Evolutionary conservation across 2,113 vertebrate species (phyloP), one percentile per base, ranked within the genome.

Genomic region (Prietella phreatophila): DNA sequence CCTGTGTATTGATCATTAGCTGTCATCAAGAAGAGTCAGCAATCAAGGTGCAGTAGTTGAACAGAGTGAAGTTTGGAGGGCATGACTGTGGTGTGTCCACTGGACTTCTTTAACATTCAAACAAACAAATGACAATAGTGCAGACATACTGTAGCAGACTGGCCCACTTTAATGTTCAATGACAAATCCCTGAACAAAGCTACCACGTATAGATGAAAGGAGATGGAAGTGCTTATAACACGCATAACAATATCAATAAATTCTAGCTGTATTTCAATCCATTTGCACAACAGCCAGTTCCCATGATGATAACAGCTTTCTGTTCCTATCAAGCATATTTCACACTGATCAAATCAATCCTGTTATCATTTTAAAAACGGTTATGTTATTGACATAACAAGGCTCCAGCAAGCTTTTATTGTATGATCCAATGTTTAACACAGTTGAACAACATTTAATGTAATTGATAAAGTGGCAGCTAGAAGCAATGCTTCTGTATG

Each of bases 261-360:
- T 86, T 79, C 73, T 25, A 79, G 75, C 85, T 79, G 85, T 85
- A 60, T 78, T 86, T 86, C 42, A 81, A 80, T 86, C 42, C 78
- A 55, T 53, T 65, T 61, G 56, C 73, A 85, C 84, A 78, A 79
- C 71, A 50, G 73, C 63, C 84, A 65, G 85, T 25, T 81, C 76
- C 76, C 47, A 25, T 36, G 85, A 81, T 20, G 61, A 86, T 81
- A 81, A 63, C 19, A 69, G 76, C 47, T 10, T 65, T 67, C 76
- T 56, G 47, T 63, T 86, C 30, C 63, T 67, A 81, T 56, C 56
- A 61, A 86, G 39, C 61, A 39, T 63, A 42, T 65, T 86, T 65
- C 85, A 30, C 85, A 78, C 85, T 86, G 85, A 81, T 86, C 61
- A 67, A 80, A 80, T 86, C 76, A 86, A 86, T 81, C 79, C 60